phyloP scores from a whole-genome alignment of 37 sponge, comb jelly and placozoan genomes.

The Ianthella basta region DNA sequence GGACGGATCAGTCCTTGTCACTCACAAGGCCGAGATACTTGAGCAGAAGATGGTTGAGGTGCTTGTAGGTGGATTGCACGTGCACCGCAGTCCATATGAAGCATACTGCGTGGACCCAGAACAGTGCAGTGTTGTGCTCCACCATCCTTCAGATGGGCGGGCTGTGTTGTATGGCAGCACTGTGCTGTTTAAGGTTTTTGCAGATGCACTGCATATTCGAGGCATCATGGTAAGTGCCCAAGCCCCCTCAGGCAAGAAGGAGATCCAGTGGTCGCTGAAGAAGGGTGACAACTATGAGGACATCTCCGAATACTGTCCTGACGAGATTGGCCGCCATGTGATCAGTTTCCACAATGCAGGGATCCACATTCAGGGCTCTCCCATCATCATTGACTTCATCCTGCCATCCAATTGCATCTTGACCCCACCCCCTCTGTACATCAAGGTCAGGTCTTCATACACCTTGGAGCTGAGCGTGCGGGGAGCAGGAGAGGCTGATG shows the following conservation, averaged over 20 bases:
- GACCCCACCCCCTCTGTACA: constrained; percentile 13
- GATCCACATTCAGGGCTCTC: constrained; percentile 80
- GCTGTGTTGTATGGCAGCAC: constrained; percentile 45
- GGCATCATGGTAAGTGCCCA: constrained; percentile 54
- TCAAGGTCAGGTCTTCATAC: background rate
- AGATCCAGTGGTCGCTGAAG: constrained; percentile 19
- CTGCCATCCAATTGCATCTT: constrained; percentile 60
- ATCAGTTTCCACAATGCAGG: constrained; percentile 81
- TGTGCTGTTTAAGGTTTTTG: constrained; percentile 53
- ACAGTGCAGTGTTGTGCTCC: constrained; percentile 64
- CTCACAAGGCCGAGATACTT: constrained; percentile 53
- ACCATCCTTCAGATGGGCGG: constrained; percentile 61
- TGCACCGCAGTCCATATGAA: constrained; percentile 78
- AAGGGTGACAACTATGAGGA: constrained; percentile 41
- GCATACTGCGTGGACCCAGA: constrained; percentile 75
- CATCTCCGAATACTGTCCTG: constrained; percentile 47
- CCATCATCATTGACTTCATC: constrained; percentile 54
- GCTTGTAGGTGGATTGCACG: constrained; percentile 48
- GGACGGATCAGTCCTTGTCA: constrained; percentile 42
- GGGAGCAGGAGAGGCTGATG: constrained; percentile 15
- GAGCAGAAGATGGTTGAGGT: constrained; percentile 63
- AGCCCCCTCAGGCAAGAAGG: constrained; percentile 40
- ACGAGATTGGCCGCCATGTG: constrained; percentile 66
- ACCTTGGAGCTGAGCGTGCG: background rate
- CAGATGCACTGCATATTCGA: constrained; percentile 33